A percentile compares a stretch with the other conserved stretches of the same genome.
Conservation (phyloP, 2,888 invertebrate genomes). For the Dryadula phaetusa region DNA sequence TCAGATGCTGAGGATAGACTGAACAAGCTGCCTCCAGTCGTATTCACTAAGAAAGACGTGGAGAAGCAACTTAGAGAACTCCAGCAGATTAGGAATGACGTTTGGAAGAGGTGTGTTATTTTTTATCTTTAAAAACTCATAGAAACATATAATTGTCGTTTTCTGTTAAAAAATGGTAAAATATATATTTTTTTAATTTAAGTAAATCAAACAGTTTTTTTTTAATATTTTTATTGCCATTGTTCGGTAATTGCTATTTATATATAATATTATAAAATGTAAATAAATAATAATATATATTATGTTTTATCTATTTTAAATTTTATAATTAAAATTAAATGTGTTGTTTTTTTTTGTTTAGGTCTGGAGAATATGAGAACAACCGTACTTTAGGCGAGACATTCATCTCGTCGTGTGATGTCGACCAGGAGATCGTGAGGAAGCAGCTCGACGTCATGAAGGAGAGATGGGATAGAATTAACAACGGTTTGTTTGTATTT, state of each 20-base stretch:
- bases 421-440: conserved; percentile 95
- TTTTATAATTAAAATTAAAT: too few relatives aligned
- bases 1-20: conserved; percentile 93
- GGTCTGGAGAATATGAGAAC: conserved; percentile 96
- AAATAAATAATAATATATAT: too few relatives aligned
- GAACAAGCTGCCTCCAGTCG: conserved; percentile 89
- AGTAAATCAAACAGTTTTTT: too few relatives aligned
- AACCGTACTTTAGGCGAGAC: conserved; percentile 93
- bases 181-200: too few relatives aligned
- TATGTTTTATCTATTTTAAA: too few relatives aligned
- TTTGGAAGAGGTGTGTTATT: conserved; percentile 89
- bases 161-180: too few relatives aligned
- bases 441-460: conserved; percentile 92
- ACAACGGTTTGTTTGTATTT: conserved; percentile 85
- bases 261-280: too few relatives aligned
- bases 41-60: conserved; percentile 93
- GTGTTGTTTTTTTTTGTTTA: conserved; percentile 43
- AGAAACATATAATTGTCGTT: too few relatives aligned
- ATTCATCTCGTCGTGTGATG: conserved; percentile 94
- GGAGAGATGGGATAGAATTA: conserved; percentile 95
- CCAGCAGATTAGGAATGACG: conserved; percentile 95
- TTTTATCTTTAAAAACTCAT: too few relatives aligned
- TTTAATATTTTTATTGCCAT: too few relatives aligned
- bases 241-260: too few relatives aligned
- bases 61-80: conserved; percentile 95